Percentiles rank a stretch among this genome's conserved stretches.
Evolutionary conservation across 2,113 vertebrate genomes (phyloP).

Genomic region (Setophaga petechia): DNA sequence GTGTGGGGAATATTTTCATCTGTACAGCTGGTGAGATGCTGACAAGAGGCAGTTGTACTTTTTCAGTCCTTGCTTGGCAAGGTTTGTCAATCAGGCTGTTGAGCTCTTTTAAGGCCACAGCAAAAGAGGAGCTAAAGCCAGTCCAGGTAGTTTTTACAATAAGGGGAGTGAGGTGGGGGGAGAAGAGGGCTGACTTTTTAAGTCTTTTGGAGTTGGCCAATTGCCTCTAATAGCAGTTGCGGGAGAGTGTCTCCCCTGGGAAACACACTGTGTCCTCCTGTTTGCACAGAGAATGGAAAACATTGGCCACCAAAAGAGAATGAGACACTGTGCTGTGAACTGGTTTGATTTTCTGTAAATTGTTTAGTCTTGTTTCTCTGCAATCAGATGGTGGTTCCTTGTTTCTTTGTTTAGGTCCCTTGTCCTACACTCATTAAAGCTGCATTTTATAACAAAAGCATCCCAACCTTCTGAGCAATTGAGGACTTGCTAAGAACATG

Average conservation of each 20-base stretch:
- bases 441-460: background rate
- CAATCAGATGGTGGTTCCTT: background rate
- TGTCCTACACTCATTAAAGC: background rate
- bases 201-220: background rate
- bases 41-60: background rate
- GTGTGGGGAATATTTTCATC: background rate
- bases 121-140: background rate
- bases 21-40: background rate
- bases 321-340: background rate
- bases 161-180: background rate
- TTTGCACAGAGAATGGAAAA: background rate
- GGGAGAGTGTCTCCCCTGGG: background rate
- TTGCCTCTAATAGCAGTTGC: background rate
- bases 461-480: background rate
- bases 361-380: conserved; percentile 5
- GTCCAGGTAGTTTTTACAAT: background rate
- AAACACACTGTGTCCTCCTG: background rate
- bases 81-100: background rate
- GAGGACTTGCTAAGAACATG: background rate
- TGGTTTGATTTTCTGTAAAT: background rate
- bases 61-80: background rate
- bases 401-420: background rate
- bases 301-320: background rate
- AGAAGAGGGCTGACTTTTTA: background rate
- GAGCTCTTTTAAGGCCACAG: background rate